phyloP scores from a whole-genome alignment of 2,888 invertebrate genomes.

The Erannis defoliaria region DNA sequence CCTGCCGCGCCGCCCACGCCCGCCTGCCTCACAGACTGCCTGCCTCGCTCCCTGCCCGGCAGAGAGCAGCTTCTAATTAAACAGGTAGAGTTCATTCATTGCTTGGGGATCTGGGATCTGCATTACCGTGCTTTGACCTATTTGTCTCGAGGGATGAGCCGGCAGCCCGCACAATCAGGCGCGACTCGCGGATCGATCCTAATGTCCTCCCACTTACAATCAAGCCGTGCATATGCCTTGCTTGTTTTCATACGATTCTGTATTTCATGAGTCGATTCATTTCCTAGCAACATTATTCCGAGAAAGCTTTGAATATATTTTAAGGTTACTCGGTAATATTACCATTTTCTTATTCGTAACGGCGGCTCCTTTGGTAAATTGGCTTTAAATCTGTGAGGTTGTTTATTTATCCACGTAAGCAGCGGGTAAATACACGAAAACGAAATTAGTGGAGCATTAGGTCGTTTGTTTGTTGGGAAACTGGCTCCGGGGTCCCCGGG shows the following conservation, averaged over 20 bases:
- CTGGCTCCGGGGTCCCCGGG: neutral
- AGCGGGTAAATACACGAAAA: constrained; percentile 33
- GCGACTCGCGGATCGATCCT: neutral
- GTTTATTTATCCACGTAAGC: constrained; percentile 34
- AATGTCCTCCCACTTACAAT: constrained; percentile 6
- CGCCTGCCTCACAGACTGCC: constrained; percentile 10
- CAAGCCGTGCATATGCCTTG: neutral
- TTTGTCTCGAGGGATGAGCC: constrained; percentile 13
- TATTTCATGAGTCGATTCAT: constrained; percentile 15
- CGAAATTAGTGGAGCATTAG: constrained; percentile 37
- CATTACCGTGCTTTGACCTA: constrained; percentile 31
- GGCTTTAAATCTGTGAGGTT: constrained; percentile 37
- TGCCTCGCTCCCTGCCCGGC: constrained; percentile 15
- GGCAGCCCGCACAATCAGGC: constrained; percentile 3
- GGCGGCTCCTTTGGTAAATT: constrained; percentile 25
- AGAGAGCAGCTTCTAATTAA: constrained; percentile 40
- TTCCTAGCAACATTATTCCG: constrained; percentile 12
- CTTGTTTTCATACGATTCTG: neutral
- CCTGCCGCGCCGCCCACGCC: constrained; percentile 1
- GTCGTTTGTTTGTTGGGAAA: constrained; percentile 34
- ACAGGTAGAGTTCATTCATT: constrained; percentile 45
- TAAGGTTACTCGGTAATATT: constrained; percentile 11
- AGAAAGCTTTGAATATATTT: constrained; percentile 13
- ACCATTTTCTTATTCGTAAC: constrained; percentile 20
- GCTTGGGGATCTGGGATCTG: constrained; percentile 41